Evolutionary conservation across 1,140 invertebrate species (phyloP).

Genomic region (Drosophila kepulauana): DNA sequence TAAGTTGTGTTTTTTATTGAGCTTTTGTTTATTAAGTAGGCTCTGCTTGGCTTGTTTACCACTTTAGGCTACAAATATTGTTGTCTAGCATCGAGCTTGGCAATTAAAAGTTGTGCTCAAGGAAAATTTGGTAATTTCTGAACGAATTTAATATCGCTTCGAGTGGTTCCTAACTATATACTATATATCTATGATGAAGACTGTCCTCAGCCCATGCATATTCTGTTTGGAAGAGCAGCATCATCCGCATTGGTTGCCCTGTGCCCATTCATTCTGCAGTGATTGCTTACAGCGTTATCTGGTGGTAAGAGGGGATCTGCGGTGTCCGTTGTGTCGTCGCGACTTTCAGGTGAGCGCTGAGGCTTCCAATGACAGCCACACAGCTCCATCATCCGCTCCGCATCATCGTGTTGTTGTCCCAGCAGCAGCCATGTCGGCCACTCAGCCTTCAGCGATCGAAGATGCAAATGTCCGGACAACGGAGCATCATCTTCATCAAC

Average conservation of each 20-base stretch:
- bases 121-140: neutral
- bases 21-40: too few relatives aligned
- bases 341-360: conserved; percentile 48
- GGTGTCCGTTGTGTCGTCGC: conserved; percentile 61
- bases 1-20: too few relatives aligned
- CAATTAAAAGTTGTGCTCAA: neutral
- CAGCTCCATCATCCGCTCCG: conserved; percentile 23
- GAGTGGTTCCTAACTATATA: neutral
- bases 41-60: neutral
- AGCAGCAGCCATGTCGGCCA: conserved; percentile 18
- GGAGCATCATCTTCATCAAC: neutral
- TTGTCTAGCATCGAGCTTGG: neutral
- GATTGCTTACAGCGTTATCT: conserved; percentile 57
- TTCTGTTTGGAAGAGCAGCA: conserved; percentile 71
- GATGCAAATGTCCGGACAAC: neutral
- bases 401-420: conserved; percentile 33
- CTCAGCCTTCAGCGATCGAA: neutral
- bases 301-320: conserved; percentile 43
- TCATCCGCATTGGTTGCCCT: conserved; percentile 45
- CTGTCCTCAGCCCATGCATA: conserved; percentile 54
- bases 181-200: conserved; percentile 41
- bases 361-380: conserved; percentile 40
- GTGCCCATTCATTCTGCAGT: conserved; percentile 64
- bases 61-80: neutral
- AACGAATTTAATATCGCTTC: neutral